Evolutionary conservation across 2,797 vertebrate genomes (phyloP).

Genomic region (Apodemus agrarius): DNA sequence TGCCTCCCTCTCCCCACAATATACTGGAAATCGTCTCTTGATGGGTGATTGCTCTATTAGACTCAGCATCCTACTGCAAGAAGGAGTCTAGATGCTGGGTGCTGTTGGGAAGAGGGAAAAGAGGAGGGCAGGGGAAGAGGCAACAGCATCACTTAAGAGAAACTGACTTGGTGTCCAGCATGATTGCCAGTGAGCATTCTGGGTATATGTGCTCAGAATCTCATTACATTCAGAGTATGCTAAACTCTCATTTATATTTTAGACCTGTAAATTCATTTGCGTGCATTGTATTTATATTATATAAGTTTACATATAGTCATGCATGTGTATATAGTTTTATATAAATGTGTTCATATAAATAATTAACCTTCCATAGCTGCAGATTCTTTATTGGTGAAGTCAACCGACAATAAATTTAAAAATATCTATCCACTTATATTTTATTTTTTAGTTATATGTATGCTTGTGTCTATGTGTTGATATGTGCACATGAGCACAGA

Average conservation of each 20-base stretch:
- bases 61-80: neutral
- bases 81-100: neutral
- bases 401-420: neutral
- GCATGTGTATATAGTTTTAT: neutral
- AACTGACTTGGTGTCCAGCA: neutral
- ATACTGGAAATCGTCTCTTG: neutral
- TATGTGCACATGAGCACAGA: neutral
- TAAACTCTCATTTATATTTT: neutral
- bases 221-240: neutral
- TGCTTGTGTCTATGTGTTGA: neutral
- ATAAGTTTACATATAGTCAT: neutral
- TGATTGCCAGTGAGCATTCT: neutral
- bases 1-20: neutral
- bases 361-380: neutral
- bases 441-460: neutral
- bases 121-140: neutral
- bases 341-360: neutral
- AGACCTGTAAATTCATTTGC: neutral
- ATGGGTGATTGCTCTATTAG: neutral
- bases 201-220: neutral
- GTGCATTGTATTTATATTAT: neutral
- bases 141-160: neutral
- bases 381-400: neutral
- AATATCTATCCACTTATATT: neutral
- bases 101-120: neutral